phyloP scores from a whole-genome alignment of 2,888 invertebrate species.

The Pardosa pseudoannulata region DNA sequence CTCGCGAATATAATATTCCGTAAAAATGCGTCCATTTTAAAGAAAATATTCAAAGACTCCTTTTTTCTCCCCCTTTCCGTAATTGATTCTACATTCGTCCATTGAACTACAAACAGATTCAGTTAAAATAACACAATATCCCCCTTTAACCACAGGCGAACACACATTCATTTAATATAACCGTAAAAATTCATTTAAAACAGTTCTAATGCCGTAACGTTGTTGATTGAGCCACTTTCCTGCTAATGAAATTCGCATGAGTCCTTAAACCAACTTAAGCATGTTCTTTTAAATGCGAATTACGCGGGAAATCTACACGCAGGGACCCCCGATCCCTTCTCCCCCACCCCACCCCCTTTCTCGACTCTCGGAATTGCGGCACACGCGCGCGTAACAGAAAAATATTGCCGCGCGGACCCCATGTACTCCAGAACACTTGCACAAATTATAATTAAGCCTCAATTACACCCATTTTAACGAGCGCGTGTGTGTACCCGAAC shows the following conservation, averaged over 20 bases:
- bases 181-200: slow-evolving; percentile 3
- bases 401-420: not conserved
- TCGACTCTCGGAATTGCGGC: not conserved
- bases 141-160: no score
- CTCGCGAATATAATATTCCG: no score
- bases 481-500: slow-evolving; percentile 24
- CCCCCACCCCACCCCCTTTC: no score
- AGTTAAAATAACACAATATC: no score
- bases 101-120: no score
- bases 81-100: no score
- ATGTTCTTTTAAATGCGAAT: slow-evolving; percentile 10
- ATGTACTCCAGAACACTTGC: slow-evolving; percentile 15
- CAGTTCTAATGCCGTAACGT: not conserved
- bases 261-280: slow-evolving; percentile 13
- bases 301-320: not conserved
- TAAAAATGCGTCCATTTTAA: no score
- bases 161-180: not conserved
- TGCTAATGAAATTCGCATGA: not conserved
- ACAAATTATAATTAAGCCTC: slow-evolving; percentile 52
- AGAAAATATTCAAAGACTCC: no score
- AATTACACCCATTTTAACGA: slow-evolving; percentile 49
- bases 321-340: not conserved
- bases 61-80: no score
- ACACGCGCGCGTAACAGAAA: slow-evolving; percentile 5
- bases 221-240: slow-evolving; percentile 10